phyloP scores from a whole-genome alignment of 2,797 vertebrate species.

The Podarcis siculus region DNA sequence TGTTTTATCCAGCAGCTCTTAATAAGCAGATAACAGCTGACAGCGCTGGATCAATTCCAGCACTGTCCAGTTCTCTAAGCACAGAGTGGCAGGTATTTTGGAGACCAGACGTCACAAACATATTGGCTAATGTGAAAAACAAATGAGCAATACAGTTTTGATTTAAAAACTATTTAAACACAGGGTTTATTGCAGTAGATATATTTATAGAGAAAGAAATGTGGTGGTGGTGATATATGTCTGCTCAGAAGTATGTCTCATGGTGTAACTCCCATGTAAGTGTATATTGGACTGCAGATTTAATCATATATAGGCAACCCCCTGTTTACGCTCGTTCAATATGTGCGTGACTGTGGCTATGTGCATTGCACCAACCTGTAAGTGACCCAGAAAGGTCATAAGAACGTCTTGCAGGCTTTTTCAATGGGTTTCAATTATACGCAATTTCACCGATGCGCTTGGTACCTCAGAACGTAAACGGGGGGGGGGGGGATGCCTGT shows the following conservation, averaged over 20 bases:
- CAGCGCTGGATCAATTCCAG: background rate
- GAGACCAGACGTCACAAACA: background rate
- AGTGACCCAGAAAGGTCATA: no score
- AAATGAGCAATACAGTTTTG: accelerated
- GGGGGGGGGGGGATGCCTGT: no score
- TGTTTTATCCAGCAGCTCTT: constrained; percentile 28
- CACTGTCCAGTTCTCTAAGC: background rate
- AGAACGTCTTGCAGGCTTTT: no score
- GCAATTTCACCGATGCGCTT: no score
- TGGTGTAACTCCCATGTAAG: background rate
- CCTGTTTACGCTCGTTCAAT: no score
- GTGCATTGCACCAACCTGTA: no score
- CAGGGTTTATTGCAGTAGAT: background rate
- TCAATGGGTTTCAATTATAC: no score
- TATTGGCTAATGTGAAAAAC: background rate
- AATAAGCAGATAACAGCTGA: background rate
- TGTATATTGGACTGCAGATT: background rate
- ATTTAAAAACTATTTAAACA: background rate
- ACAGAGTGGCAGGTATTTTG: constrained; percentile 17
- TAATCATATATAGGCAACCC: no score
- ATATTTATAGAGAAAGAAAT: background rate
- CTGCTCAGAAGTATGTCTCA: background rate
- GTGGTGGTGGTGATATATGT: background rate
- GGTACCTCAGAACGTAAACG: no score
- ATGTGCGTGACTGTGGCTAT: no score